phyloP scores from a whole-genome alignment of 2,888 invertebrate species.

The Ferdinandea cuprea region DNA sequence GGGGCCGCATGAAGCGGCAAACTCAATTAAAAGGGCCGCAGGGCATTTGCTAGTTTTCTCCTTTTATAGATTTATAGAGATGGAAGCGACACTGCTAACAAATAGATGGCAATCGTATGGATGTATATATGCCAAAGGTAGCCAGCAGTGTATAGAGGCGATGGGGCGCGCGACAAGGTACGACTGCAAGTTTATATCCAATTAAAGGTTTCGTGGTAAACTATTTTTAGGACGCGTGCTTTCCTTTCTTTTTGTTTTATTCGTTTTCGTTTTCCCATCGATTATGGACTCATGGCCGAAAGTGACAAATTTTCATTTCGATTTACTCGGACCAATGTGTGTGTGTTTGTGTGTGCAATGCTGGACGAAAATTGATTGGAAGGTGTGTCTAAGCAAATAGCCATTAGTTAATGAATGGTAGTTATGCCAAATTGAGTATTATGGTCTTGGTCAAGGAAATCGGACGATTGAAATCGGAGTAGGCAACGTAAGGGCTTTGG shows the following conservation, averaged over 20 bases:
- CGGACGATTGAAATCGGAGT: slow-evolving; percentile 28
- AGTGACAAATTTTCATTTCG: slow-evolving; percentile 56
- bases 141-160: slow-evolving; percentile 6
- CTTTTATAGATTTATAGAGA: slow-evolving; percentile 2
- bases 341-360: slow-evolving; percentile 7
- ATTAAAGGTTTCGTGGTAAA: slow-evolving; percentile 38
- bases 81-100: no score
- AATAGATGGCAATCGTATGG: slow-evolving; percentile 19
- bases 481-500: not conserved
- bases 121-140: slow-evolving; percentile 49
- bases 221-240: slow-evolving; percentile 57
- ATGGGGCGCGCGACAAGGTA: no score
- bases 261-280: slow-evolving; percentile 3
- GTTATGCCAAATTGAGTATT: slow-evolving; percentile 8
- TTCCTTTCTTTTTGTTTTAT: slow-evolving; percentile 29
- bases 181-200: slow-evolving; percentile 56
- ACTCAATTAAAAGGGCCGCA: slow-evolving; percentile 66
- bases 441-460: not conserved
- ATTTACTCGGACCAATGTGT: slow-evolving; percentile 27
- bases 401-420: slow-evolving; percentile 43
- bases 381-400: slow-evolving; percentile 28
- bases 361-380: slow-evolving; percentile 16
- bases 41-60: slow-evolving; percentile 50
- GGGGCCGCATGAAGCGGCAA: slow-evolving; percentile 40
- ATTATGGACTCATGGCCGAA: slow-evolving; percentile 49